These are phyloP conservation scores for Choristoneura rosaceana DNA, from an alignment of 2,888 invertebrate species.

Conservation along the genomic window DNA sequence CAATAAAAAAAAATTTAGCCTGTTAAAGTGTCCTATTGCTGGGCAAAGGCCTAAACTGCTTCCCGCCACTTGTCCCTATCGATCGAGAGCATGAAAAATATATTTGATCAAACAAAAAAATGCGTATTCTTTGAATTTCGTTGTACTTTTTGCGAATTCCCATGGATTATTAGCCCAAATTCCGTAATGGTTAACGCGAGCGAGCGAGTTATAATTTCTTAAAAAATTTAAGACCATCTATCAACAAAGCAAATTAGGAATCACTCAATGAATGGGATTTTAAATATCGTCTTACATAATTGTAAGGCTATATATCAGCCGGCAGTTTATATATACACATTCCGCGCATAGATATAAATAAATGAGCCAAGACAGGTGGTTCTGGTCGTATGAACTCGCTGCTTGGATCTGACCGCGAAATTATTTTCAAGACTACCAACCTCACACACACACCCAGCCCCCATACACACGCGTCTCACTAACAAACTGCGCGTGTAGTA, in stretches of 20 bases:
- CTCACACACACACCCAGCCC: constrained; percentile 68
- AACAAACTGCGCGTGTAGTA: constrained; percentile 70
- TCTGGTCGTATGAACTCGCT: constrained; percentile 82
- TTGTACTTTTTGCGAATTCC: no score
- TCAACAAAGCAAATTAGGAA: not conserved
- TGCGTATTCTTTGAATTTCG: no score
- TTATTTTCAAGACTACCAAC: constrained; percentile 85
- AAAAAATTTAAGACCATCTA: not conserved
- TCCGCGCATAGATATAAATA: constrained; percentile 82
- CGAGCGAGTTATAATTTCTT: not conserved
- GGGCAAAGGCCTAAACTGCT: no score
- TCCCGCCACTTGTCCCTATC: no score
- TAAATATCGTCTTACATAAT: not conserved
- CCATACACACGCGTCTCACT: constrained; percentile 76
- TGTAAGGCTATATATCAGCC: constrained; percentile 13
- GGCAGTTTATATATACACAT: constrained; percentile 54
- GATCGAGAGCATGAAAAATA: no score
- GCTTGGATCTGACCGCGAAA: constrained; percentile 84
- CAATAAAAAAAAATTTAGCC: no score
- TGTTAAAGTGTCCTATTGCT: no score
- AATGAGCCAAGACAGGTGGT: constrained; percentile 84
- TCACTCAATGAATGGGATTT: not conserved
- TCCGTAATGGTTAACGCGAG: no score
- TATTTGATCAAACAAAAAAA: no score
- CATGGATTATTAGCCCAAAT: no score